Evolutionary conservation across 2,888 invertebrate species (phyloP).

Genomic region (Odontocerum albicorne): DNA sequence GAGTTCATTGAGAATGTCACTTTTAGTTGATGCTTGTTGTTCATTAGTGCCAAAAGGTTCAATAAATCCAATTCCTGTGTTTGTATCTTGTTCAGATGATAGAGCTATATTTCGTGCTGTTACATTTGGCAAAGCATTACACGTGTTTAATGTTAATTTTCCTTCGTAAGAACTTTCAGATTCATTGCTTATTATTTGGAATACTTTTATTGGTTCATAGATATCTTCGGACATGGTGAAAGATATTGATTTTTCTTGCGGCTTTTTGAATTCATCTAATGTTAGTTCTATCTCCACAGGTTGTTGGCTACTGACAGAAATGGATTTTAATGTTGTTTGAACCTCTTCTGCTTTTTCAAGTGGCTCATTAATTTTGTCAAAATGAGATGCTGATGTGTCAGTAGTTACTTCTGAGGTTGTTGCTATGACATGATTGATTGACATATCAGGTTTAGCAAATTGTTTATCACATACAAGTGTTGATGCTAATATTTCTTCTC

Average conservation of each 20-base stretch:
- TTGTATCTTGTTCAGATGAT: conserved; percentile 51
- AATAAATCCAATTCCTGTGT: conserved; percentile 47
- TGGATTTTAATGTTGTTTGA: conserved; percentile 27
- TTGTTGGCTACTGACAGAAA: conserved; percentile 29
- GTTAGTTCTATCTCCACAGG: conserved; percentile 22
- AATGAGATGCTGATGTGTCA: conserved; percentile 43
- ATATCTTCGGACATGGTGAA: conserved; percentile 20
- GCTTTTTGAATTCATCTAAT: conserved; percentile 27
- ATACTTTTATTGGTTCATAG: conserved; percentile 28
- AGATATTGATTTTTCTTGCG: conserved; percentile 28
- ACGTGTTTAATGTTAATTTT: conserved; percentile 39
- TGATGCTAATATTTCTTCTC: conserved; percentile 52
- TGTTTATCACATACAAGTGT: conserved; percentile 46
- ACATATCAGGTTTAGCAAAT: conserved; percentile 56
- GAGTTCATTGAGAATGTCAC: conserved; percentile 44
- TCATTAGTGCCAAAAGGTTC: conserved; percentile 43
- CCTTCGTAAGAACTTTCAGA: conserved; percentile 41
- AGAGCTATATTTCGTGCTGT: conserved; percentile 55
- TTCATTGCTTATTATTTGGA: conserved; percentile 38
- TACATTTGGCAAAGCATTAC: conserved; percentile 50
- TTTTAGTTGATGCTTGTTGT: conserved; percentile 43
- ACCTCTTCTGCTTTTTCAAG: conserved; percentile 44
- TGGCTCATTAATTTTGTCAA: conserved; percentile 42
- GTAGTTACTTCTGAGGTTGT: conserved; percentile 52
- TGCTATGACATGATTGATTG: conserved; percentile 56